Evolutionary conservation across 2,888 invertebrate genomes (phyloP).

Genomic region (Spilosoma lubricipeda): DNA sequence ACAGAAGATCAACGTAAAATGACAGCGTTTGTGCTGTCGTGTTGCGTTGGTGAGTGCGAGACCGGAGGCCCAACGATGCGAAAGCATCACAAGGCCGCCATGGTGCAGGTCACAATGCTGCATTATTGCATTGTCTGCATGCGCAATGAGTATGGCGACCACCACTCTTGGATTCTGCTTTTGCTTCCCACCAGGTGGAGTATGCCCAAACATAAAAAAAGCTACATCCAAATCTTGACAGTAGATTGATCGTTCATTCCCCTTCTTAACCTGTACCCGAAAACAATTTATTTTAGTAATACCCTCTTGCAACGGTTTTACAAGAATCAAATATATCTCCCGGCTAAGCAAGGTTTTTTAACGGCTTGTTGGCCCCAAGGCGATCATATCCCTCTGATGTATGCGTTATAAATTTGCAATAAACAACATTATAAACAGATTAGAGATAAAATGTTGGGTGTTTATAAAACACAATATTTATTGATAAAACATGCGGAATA

Average conservation of each 20-base stretch:
- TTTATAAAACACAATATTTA: not conserved
- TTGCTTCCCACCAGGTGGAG: too few relatives aligned
- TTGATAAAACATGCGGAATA: not conserved
- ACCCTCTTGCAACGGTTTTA: constrained; percentile 15
- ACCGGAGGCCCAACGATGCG: too few relatives aligned
- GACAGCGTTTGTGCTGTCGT: too few relatives aligned
- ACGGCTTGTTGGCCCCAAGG: constrained; percentile 39
- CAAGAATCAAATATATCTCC: constrained; percentile 27
- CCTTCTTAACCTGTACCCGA: not conserved
- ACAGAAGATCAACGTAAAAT: too few relatives aligned
- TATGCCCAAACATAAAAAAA: too few relatives aligned
- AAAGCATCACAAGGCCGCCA: too few relatives aligned
- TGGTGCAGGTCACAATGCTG: too few relatives aligned
- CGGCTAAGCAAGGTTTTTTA: constrained; percentile 36
- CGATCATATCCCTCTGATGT: constrained; percentile 25
- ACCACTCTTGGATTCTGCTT: too few relatives aligned
- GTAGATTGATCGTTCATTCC: not conserved
- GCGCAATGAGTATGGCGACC: too few relatives aligned
- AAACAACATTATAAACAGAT: constrained; percentile 5
- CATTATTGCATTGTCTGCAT: too few relatives aligned
- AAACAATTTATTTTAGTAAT: constrained; percentile 5
- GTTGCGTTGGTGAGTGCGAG: too few relatives aligned
- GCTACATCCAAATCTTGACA: not conserved
- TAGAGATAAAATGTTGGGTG: not conserved
- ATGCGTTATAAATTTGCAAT: constrained; percentile 23